Evolutionary conservation across 2,797 vertebrate species (phyloP).

Genomic region (Tapera naevia): DNA sequence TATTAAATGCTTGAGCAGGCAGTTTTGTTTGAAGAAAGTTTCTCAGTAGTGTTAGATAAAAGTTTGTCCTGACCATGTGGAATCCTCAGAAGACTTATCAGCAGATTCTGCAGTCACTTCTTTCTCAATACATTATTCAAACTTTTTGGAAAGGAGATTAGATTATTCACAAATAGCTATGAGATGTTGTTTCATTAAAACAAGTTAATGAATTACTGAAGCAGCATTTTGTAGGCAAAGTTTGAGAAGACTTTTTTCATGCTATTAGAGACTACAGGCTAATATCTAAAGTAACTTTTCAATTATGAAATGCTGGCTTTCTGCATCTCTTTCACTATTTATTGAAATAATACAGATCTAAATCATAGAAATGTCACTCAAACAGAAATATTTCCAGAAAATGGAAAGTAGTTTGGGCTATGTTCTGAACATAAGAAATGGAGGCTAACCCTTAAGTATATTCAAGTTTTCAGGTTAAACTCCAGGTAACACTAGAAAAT

Average conservation of each 20-base stretch:
- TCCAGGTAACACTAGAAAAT: neutral
- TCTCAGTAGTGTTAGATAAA: constrained; percentile 14
- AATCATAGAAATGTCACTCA: neutral
- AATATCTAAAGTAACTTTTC: neutral
- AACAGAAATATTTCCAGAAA: neutral
- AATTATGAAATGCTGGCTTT: constrained; percentile 6
- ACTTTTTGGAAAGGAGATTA: constrained; percentile 33
- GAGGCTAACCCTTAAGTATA: neutral
- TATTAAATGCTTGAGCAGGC: constrained; percentile 2
- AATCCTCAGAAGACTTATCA: constrained; percentile 42
- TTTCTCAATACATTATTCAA: constrained; percentile 41
- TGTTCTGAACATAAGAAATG: neutral
- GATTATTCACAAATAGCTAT: constrained; percentile 31
- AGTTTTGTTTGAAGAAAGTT: neutral
- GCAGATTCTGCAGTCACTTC: constrained; percentile 50
- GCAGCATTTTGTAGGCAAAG: constrained; percentile 29
- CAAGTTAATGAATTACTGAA: constrained; percentile 53
- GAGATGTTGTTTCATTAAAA: constrained; percentile 41
- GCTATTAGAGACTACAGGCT: neutral
- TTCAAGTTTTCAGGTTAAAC: neutral
- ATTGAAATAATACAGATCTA: neutral
- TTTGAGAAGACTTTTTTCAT: neutral
- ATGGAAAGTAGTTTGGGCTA: neutral
- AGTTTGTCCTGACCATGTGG: neutral
- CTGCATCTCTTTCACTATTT: neutral